Evolutionary conservation across 2,888 invertebrate genomes (phyloP).

Genomic region (Drosophila paracracens): DNA sequence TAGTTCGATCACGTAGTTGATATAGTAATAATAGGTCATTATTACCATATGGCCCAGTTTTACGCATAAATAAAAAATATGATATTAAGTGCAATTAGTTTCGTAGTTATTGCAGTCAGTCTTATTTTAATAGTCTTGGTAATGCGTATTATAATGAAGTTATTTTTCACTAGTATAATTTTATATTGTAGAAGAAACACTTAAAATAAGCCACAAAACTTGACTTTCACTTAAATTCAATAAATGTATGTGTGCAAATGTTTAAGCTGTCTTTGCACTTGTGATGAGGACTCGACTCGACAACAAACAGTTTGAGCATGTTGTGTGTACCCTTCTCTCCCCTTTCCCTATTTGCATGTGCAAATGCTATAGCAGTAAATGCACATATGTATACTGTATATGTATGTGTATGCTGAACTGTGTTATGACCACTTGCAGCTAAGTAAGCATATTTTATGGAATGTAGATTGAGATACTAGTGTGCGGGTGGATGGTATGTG

Average conservation of each 20-base stretch:
- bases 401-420: slow-evolving; percentile 26
- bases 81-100: not conserved
- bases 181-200: not conserved
- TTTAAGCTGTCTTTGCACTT: not conserved
- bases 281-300: not conserved
- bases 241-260: not conserved
- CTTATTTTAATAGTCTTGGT: not conserved
- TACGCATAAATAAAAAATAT: not conserved
- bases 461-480: slow-evolving; percentile 5
- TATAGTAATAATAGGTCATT: not conserved
- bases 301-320: slow-evolving; percentile 2
- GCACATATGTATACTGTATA: slow-evolving; percentile 24
- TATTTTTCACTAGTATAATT: too few relatives aligned
- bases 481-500: not conserved
- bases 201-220: not conserved
- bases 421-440: slow-evolving; percentile 51
- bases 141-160: not conserved
- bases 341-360: slow-evolving; percentile 44
- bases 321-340: not conserved
- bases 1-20: not conserved
- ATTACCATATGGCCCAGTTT: not conserved
- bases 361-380: slow-evolving; percentile 39
- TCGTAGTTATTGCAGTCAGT: not conserved
- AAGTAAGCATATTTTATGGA: slow-evolving; percentile 49
- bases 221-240: not conserved